Evolutionary conservation across 1,140 invertebrate species (phyloP), one percentile per base, ranked within the genome.

Genomic region (Aphaenogaster floridana): DNA sequence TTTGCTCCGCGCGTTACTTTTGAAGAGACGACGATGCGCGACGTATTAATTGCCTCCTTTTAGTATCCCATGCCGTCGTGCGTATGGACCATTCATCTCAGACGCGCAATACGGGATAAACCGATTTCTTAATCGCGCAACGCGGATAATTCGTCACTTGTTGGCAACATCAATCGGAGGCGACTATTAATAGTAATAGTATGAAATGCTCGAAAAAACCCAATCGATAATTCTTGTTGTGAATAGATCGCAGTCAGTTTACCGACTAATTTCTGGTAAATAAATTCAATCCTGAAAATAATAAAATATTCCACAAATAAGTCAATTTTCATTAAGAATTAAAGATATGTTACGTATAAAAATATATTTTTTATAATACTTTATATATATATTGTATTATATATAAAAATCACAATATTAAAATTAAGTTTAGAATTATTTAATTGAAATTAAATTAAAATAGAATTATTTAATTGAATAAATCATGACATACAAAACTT

Each of bases 21-120:
- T 88, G 79, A 90, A 87, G 89, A 90, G 76, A 89, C 74, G 89
- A 88, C 89, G 90, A 91, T 83, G 81, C 86, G 80, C 84, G 78
- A 88, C 87, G 89, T 87, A 90, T 90, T 91, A 91, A 91, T 91
- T 90, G 84, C 78, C 68, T 87, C 69, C 61, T 64, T 86, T 86
- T 76, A 84, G 52, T 63, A 86, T n/a, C 42, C n/a, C 52, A 57
- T 34, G 45, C 78, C 28, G 54, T 84, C 71, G n/a, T 74, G 48
- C 68, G 68, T 50, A 61, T 45, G 6, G 42, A 4, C 57, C 83
- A 64, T 86, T 86, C 83, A 64, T 77, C 50, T 84, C 42, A 45
- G 68, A 36, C 61, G 39, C 72, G 59, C 72, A 21, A 52, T 78
- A 34, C 36, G 39, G 50, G 28, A 48, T 54, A 59, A 83, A 59